Evolutionary conservation across 2,797 vertebrate species (phyloP), one percentile per base, ranked within the genome.

Genomic region (Poeciliopsis gracilis): DNA sequence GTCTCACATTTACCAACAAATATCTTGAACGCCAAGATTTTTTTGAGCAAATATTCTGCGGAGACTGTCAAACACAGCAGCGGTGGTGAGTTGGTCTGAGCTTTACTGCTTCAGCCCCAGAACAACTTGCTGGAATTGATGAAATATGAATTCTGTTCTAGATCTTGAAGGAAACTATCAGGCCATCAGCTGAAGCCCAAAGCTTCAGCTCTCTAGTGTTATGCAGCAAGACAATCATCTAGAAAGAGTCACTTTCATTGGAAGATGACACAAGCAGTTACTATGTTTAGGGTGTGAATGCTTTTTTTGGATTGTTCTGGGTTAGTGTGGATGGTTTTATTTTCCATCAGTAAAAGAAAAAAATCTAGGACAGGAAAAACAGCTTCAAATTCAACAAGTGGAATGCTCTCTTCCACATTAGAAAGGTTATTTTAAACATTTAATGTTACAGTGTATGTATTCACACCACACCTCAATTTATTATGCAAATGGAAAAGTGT

Each of bases 401-500:
- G 23, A 77, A 66, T 3, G 0, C 1, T 49, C 0, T 47, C 46
- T 72, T 47, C 30, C 28, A 47, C 20, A 33, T 63, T 57, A 20
- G 28, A 13, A 38, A 66, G 25, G n/a, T 51, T n/a, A 30, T 71
- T 36, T 49, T 10, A 59, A 43, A 74, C 23, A 2, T 57, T 41
- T 20, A 46, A 38, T 76, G 63, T 72, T 18, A 30, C 20, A 41
- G 36, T 46, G n/a, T 5, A 77, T 76, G 2, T 28, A 69, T 82
- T 73, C 45, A 66, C 74, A 69, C 20, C 33, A 55, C 1, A 51
- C 41, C 49, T 51, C 38, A 51, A 78, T 80, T 80, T 72, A 33
- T 82, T 83, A 59, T 57, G 53, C 63, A 78, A 85, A 87, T 72
- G 36, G 66, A 3, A 51, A 88, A 30, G 25, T 15, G 75, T 57